phyloP scores from a whole-genome alignment of 2,113 vertebrate species.

The Myotis yumanensis region DNA sequence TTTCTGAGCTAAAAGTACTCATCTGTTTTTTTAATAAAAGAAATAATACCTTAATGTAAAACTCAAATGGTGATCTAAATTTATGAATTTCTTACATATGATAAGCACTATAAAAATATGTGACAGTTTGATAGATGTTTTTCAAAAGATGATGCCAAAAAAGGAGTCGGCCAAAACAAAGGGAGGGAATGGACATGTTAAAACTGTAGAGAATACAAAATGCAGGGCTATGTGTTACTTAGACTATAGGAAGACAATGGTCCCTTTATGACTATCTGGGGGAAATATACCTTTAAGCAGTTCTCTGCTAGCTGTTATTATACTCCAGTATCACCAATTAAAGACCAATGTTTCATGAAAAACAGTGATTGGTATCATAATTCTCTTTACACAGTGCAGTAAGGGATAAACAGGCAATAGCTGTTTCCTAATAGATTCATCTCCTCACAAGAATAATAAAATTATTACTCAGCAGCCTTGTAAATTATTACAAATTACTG shows the following conservation, averaged over 20 bases:
- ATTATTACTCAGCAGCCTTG: slow-evolving; percentile 64
- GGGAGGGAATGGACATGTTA: neutral
- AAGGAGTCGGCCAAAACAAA: neutral
- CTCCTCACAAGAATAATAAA: slow-evolving; percentile 59
- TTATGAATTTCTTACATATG: neutral
- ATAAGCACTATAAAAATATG: neutral
- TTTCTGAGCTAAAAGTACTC: neutral
- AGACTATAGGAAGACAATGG: neutral
- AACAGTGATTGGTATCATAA: slow-evolving; percentile 45
- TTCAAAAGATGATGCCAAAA: neutral
- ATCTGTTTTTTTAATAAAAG: slow-evolving; percentile 5
- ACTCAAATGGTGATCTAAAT: neutral
- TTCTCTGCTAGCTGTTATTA: slow-evolving; percentile 1
- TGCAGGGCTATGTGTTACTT: neutral
- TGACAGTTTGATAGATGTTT: neutral
- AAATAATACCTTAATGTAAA: neutral
- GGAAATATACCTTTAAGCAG: neutral
- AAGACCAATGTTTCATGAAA: slow-evolving; percentile 47
- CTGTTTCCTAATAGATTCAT: slow-evolving; percentile 60
- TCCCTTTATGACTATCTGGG: slow-evolving; percentile 3
- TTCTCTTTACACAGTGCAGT: slow-evolving; percentile 8
- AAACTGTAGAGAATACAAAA: neutral
- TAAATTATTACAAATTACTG: slow-evolving; percentile 61
- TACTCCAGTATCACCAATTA: slow-evolving; percentile 48
- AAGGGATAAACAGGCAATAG: slow-evolving; percentile 10